A percentile compares a stretch with the other conserved stretches of the same genome.
These are phyloP conservation scores for Lagopus muta DNA, from an alignment of 2,113 vertebrate genomes.

Conservation along the genomic window DNA sequence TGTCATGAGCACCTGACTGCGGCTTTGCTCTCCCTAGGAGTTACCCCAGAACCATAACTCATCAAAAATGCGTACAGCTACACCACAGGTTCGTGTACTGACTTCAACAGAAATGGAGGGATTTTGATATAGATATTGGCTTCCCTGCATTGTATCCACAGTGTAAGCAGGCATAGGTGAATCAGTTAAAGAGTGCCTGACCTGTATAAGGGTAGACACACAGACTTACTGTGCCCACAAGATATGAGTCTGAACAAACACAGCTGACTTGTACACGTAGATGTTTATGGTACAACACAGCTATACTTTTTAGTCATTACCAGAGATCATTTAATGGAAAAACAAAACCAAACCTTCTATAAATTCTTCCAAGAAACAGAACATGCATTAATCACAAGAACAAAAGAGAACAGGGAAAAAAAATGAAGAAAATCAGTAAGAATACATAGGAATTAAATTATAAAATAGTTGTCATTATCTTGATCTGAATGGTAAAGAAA, in stretches of 20 bases:
- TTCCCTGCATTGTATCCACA: not conserved
- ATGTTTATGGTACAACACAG: not conserved
- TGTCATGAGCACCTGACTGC: not conserved
- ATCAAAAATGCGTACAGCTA: not conserved
- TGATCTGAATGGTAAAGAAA: not conserved
- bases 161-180: not conserved
- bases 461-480: not conserved
- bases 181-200: not conserved
- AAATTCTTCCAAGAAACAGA: not conserved
- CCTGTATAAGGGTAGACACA: not conserved
- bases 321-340: not conserved
- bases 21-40: not conserved
- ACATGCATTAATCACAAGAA: not conserved
- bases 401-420: fast-evolving
- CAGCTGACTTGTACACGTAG: not conserved
- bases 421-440: not conserved
- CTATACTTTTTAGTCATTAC: not conserved
- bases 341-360: not conserved
- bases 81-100: not conserved
- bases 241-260: not conserved
- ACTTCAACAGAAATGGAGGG: not conserved
- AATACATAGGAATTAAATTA: not conserved
- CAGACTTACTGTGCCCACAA: not conserved
- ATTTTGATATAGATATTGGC: not conserved
- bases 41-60: not conserved